phyloP scores from a whole-genome alignment of 2,113 vertebrate species.

The Otus sunia region DNA sequence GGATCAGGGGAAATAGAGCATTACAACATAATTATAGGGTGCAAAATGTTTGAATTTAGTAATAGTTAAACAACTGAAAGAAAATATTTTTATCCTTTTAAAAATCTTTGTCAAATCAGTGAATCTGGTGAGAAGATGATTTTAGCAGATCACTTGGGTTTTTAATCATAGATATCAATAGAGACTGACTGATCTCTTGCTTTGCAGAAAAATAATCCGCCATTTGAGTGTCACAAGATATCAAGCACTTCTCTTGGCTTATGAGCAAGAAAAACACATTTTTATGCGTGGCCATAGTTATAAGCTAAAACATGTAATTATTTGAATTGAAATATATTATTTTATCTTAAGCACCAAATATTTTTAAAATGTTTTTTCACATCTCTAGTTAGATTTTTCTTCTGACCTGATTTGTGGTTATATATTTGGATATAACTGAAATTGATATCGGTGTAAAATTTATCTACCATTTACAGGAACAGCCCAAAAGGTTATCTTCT shows the following conservation, averaged over 20 bases:
- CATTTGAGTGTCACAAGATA: background rate
- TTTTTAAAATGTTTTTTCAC: background rate
- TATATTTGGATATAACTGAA: background rate
- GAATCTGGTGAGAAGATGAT: background rate
- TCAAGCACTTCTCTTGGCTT: background rate
- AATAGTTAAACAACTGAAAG: background rate
- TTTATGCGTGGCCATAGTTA: background rate
- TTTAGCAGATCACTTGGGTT: background rate
- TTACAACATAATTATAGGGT: background rate
- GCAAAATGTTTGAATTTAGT: background rate
- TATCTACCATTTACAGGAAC: background rate
- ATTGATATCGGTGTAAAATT: background rate
- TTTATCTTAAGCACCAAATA: background rate
- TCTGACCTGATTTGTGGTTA: background rate
- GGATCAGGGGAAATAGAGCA: background rate
- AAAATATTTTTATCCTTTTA: background rate
- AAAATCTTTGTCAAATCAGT: background rate
- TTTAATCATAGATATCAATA: background rate
- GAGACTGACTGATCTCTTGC: background rate
- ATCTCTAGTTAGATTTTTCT: background rate
- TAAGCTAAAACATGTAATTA: background rate
- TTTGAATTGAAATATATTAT: background rate
- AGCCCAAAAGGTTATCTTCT: background rate
- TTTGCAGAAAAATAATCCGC: background rate
- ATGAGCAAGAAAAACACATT: background rate